Evolutionary conservation across 2,888 invertebrate species (phyloP).

Genomic region (Andrena dorsata): DNA sequence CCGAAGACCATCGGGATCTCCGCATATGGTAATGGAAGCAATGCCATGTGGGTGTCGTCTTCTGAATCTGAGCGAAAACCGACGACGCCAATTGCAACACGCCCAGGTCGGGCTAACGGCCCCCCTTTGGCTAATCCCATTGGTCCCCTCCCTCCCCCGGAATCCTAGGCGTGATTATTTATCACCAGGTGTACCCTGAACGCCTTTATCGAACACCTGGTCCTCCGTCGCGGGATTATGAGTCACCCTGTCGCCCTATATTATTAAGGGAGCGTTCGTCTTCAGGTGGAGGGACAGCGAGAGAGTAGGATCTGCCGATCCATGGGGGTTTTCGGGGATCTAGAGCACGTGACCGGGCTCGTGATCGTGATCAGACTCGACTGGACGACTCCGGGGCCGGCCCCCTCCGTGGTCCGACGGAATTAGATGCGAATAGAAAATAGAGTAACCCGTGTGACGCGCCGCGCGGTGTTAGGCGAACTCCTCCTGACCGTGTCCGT

Average conservation of each 20-base stretch:
- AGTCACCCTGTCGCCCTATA: too few species aligned
- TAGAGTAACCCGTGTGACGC: conserved; percentile 73
- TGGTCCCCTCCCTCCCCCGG: too few species aligned
- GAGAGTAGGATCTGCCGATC: too few species aligned
- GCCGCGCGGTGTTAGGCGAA: conserved; percentile 65
- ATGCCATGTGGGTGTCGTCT: conserved; percentile 81
- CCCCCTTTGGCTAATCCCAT: conserved; percentile 1
- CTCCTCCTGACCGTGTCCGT: conserved; percentile 59
- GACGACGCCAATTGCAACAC: conserved; percentile 62
- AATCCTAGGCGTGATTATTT: neutral
- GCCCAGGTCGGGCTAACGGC: conserved; percentile 1
- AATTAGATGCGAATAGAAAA: conserved; percentile 80
- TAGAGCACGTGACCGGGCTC: neutral
- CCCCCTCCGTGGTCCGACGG: conserved; percentile 69
- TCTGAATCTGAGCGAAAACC: conserved; percentile 69
- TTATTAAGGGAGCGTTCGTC: too few species aligned
- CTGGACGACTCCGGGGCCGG: conserved; percentile 28
- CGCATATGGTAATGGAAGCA: conserved; percentile 83
- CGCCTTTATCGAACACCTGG: conserved; percentile 1
- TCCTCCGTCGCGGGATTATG: too few species aligned
- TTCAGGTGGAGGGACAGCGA: too few species aligned
- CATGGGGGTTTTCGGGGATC: neutral
- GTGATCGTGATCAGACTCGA: conserved; percentile 1
- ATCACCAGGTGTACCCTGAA: neutral
- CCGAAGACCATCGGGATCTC: conserved; percentile 78